phyloP scores from a whole-genome alignment of 1,140 invertebrate genomes.

The Sarcophaga bullata region DNA sequence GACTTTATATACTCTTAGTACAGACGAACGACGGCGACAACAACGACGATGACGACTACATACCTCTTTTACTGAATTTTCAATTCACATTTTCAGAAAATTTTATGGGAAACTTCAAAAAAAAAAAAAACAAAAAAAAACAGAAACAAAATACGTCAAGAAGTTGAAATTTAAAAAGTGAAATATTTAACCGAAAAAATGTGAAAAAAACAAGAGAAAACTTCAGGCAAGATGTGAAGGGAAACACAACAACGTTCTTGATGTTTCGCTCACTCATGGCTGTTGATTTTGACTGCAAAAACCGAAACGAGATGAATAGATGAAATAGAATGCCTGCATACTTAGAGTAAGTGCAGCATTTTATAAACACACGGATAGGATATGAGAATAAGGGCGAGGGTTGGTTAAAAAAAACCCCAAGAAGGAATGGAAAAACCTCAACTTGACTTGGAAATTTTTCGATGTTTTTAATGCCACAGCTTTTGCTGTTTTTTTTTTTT shows the following conservation, averaged over 20 bases:
- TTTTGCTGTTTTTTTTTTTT: neutral
- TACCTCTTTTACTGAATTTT: too few species aligned
- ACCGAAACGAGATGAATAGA: neutral
- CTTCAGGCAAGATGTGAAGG: neutral
- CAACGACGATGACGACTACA: too few species aligned
- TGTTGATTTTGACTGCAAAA: too few species aligned
- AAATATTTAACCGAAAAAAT: neutral
- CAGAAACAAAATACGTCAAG: conserved; percentile 1
- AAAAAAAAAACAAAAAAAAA: neutral
- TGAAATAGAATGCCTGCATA: neutral
- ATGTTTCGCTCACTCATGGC: too few species aligned
- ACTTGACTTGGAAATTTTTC: conserved; percentile 3
- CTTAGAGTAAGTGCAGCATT: neutral
- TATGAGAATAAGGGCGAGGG: neutral
- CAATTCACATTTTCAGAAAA: neutral
- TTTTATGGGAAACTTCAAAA: neutral
- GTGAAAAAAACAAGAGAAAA: neutral
- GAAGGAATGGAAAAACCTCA: neutral
- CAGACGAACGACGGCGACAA: too few species aligned
- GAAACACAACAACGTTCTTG: neutral
- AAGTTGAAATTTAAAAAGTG: neutral
- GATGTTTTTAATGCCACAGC: neutral
- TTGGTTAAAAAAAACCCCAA: neutral
- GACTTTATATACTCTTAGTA: neutral
- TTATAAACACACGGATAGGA: too few species aligned